A percentile compares a stretch with the other conserved stretches of the same genome.
Conservation (phyloP, 2,888 invertebrate genomes). For the Apamea epomidion region DNA sequence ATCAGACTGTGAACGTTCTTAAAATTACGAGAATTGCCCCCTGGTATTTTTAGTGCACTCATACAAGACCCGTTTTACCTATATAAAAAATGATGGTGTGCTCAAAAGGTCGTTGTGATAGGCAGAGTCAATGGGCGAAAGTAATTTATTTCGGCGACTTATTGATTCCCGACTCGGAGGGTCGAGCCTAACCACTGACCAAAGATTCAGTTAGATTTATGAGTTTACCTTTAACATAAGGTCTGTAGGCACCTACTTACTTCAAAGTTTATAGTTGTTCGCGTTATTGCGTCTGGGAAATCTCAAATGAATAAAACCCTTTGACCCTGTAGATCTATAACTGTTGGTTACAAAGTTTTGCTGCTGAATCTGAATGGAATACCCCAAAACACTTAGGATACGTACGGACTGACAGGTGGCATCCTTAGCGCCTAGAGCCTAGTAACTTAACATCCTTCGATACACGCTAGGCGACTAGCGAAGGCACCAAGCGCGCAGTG, state of each 20-base stretch:
- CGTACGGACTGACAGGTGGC: too few species aligned
- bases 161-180: slow-evolving; percentile 15
- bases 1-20: too few species aligned
- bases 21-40: too few species aligned
- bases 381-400: not conserved
- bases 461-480: not conserved
- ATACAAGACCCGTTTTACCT: not conserved
- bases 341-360: not conserved
- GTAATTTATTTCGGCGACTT: slow-evolving; percentile 28
- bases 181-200: not conserved
- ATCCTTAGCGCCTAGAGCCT: too few species aligned
- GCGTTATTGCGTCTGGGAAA: not conserved
- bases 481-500: not conserved
- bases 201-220: slow-evolving; percentile 5
- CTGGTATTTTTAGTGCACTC: not conserved
- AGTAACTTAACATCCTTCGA: too few species aligned
- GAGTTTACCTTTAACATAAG: not conserved
- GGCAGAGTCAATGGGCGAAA: slow-evolving; percentile 14
- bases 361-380: not conserved
- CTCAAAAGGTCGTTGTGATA: not conserved
- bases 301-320: not conserved
- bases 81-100: not conserved
- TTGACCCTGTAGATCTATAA: not conserved
- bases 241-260: not conserved
- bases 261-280: not conserved